Conservation (phyloP, 2,797 vertebrate genomes). For the Channa striata region DNA sequence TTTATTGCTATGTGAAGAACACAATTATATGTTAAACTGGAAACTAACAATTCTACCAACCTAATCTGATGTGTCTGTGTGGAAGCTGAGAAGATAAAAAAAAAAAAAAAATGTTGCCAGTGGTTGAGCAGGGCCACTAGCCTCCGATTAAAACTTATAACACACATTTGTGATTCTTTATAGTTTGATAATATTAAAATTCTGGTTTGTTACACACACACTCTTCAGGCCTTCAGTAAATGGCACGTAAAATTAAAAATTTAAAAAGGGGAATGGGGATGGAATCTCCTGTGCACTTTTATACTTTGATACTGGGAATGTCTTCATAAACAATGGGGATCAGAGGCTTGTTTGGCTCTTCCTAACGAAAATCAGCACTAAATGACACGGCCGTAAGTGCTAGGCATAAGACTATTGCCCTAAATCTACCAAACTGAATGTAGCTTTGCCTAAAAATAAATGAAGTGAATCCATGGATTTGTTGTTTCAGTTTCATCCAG, state of each 20-base stretch:
- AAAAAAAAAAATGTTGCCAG: neutral
- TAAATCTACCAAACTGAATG: slow-evolving; percentile 38
- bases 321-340: slow-evolving; percentile 37
- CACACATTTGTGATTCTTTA: neutral
- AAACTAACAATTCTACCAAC: neutral
- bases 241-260: slow-evolving; percentile 5
- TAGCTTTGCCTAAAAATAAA: slow-evolving; percentile 19
- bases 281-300: neutral
- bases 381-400: slow-evolving; percentile 37
- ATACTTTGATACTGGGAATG: slow-evolving; percentile 30
- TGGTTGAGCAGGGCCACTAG: neutral
- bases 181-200: neutral
- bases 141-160: neutral
- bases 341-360: slow-evolving; percentile 22
- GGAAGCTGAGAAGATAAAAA: too few species aligned
- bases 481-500: slow-evolving; percentile 50
- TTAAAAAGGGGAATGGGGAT: neutral
- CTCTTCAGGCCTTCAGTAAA: slow-evolving; percentile 10
- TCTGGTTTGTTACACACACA: slow-evolving; percentile 6
- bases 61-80: neutral
- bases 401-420: slow-evolving; percentile 31
- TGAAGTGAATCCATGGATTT: slow-evolving; percentile 34
- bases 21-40: neutral
- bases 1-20: neutral
- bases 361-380: slow-evolving; percentile 25